Evolutionary conservation across 2,113 vertebrate species (phyloP), one percentile per base, ranked within the genome.

Genomic region (Paradisaea rubra): DNA sequence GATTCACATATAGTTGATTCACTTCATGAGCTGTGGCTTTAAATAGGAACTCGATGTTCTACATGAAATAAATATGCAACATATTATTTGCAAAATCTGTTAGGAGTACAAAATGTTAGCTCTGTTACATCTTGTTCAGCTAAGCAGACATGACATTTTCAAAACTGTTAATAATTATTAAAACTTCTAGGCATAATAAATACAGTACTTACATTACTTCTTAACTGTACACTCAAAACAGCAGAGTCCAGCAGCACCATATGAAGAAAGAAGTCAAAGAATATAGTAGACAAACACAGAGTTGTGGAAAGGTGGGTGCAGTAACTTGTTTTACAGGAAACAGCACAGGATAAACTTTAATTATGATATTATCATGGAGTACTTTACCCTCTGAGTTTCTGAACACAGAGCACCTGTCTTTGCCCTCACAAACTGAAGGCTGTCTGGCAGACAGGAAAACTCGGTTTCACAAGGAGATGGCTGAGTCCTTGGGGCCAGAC

Each of bases 91-190:
- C 72, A 93, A 95, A 96, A 96, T 93, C 86, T 88, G 68, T 61
- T 89, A 97, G 88, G 64, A 93, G 91, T 96, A 97, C 94, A 93
- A 92, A 97, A 91, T 80, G 94, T 96, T 97, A 98, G 93, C 86
- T 95, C 69, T 94, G 80, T 97, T 98, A 97, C 93, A 96, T 96
- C 95, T 96, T 96, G 96, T 97, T 98, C 92, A 94, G 91, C 90
- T 92, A 95, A 97, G 96, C 95, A 97, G 91, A 97, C n/a, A 81
- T 70, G 63, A 91, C 77, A 80, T 77, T 86, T 97, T 87, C 89
- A 87, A 93, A 97, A 97, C 86, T 94, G 89, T 97, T 97, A 98
- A 96, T 95, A 96, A 94, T 96, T 95, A 97, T 96, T 94, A 95
- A 97, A 93, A 93, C 42, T 93, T 90, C 33, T 71, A 92, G 83